phyloP scores from a whole-genome alignment of 2,888 invertebrate species.

The Congeria kusceri region DNA sequence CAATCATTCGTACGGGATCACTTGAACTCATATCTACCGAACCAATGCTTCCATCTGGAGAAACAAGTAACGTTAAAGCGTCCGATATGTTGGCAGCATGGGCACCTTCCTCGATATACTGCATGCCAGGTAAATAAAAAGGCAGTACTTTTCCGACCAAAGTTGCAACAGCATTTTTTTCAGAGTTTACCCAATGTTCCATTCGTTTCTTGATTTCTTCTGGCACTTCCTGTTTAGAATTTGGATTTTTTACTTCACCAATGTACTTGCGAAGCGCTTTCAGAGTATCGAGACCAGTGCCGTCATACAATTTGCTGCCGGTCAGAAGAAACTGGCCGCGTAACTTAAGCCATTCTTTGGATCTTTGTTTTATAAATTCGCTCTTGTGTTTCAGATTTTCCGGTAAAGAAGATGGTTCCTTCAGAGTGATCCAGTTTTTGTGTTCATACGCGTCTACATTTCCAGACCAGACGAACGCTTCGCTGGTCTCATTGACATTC shows the following conservation, averaged over 20 bases:
- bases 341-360: background rate
- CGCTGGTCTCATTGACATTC: background rate
- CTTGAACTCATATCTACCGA: too few relatives aligned
- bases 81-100: background rate
- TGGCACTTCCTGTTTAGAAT: background rate
- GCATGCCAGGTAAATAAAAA: constrained; percentile 17
- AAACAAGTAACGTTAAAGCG: constrained; percentile 11
- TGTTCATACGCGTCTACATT: constrained; percentile 7
- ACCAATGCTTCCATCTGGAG: constrained; percentile 2
- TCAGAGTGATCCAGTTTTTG: background rate
- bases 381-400: background rate
- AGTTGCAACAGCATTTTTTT: constrained; percentile 29
- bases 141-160: constrained; percentile 29
- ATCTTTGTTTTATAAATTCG: constrained; percentile 24
- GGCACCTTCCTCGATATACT: constrained; percentile 34
- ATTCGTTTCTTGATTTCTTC: constrained; percentile 24
- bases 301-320: constrained; percentile 16
- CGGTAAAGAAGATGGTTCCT: constrained; percentile 10
- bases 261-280: constrained; percentile 11
- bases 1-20: constrained; percentile 4
- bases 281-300: constrained; percentile 20
- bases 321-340: background rate
- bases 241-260: constrained; percentile 4
- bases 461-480: background rate
- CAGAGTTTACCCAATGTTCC: constrained; percentile 26